Evolutionary conservation across 2,797 vertebrate species (phyloP).

Genomic region (Pseudomugil gertrudae): DNA sequence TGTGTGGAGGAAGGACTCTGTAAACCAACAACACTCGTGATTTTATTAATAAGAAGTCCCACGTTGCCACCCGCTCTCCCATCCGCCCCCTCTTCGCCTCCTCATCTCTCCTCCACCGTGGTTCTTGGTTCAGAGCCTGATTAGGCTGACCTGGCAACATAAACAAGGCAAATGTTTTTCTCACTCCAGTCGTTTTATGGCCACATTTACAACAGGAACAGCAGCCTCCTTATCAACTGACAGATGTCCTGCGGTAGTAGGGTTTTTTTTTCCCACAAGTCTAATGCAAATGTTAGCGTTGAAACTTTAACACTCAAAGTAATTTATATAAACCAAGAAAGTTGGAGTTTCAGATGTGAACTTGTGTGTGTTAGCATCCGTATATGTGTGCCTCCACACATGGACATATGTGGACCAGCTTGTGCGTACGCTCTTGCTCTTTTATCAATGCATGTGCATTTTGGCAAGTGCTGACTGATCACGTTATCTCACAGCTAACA

Average conservation of each 20-base stretch:
- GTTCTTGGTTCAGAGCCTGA: slow-evolving; percentile 50
- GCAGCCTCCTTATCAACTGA: slow-evolving; percentile 59
- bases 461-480: slow-evolving; percentile 31
- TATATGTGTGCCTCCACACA: neutral
- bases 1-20: slow-evolving; percentile 39
- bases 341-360: slow-evolving; percentile 11
- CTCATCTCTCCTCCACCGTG: slow-evolving; percentile 29
- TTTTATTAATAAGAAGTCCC: slow-evolving; percentile 71
- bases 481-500: slow-evolving; percentile 67
- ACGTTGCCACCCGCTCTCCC: slow-evolving; percentile 2
- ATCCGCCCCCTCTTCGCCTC: slow-evolving; percentile 1
- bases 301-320: slow-evolving; percentile 18
- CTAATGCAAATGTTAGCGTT: slow-evolving; percentile 39
- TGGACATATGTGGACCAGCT: slow-evolving; percentile 7
- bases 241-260: slow-evolving; percentile 31
- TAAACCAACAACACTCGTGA: slow-evolving; percentile 50
- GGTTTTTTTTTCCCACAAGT: slow-evolving; percentile 26
- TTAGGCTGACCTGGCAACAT: slow-evolving; percentile 67
- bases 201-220: slow-evolving; percentile 52
- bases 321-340: neutral
- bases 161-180: slow-evolving; percentile 71
- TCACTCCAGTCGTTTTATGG: slow-evolving; percentile 66
- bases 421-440: slow-evolving; percentile 18
- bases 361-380: neutral
- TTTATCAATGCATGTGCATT: slow-evolving; percentile 32